phyloP scores from a whole-genome alignment of 1,140 invertebrate genomes.

The Cylas formicarius region DNA sequence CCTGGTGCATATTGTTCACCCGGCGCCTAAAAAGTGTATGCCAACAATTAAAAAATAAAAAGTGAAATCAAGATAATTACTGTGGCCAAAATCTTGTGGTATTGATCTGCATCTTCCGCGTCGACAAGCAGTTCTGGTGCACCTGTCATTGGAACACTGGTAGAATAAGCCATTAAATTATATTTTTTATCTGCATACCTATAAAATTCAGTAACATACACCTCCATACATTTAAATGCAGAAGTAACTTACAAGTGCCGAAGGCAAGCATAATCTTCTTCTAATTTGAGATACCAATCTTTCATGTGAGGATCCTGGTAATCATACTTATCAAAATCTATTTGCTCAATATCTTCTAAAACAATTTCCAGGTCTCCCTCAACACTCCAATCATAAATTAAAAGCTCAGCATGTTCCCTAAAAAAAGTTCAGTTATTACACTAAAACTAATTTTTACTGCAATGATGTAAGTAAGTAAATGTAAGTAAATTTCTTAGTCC shows the following conservation, averaged over 20 bases:
- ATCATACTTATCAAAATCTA: slow-evolving; percentile 62
- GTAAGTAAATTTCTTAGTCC: background rate
- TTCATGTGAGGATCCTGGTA: slow-evolving; percentile 55
- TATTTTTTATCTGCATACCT: slow-evolving; percentile 55
- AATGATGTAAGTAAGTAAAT: background rate
- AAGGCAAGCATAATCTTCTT: slow-evolving; percentile 54
- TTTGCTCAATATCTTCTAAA: slow-evolving; percentile 76
- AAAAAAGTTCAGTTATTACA: slow-evolving; percentile 17
- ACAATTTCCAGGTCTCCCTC: slow-evolving; percentile 73
- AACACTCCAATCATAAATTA: slow-evolving; percentile 82
- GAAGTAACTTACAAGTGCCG: slow-evolving; percentile 44
- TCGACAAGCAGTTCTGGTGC: slow-evolving; percentile 54
- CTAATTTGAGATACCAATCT: slow-evolving; percentile 64
- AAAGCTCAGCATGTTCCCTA: slow-evolving; percentile 60
- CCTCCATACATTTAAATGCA: background rate
- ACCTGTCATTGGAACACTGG: slow-evolving; percentile 52
- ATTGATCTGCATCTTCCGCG: slow-evolving; percentile 46
- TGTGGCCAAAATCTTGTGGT: slow-evolving; percentile 40
- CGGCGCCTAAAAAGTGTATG: slow-evolving; percentile 42
- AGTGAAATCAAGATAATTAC: slow-evolving; percentile 32
- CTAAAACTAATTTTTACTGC: too few species aligned
- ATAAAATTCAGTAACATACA: slow-evolving; percentile 26
- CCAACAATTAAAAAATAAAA: background rate
- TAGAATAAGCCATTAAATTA: slow-evolving; percentile 50
- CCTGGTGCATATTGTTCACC: slow-evolving; percentile 48